Evolutionary conservation across 2,888 invertebrate species (phyloP).

Genomic region (Caenorhabditis angaria): DNA sequence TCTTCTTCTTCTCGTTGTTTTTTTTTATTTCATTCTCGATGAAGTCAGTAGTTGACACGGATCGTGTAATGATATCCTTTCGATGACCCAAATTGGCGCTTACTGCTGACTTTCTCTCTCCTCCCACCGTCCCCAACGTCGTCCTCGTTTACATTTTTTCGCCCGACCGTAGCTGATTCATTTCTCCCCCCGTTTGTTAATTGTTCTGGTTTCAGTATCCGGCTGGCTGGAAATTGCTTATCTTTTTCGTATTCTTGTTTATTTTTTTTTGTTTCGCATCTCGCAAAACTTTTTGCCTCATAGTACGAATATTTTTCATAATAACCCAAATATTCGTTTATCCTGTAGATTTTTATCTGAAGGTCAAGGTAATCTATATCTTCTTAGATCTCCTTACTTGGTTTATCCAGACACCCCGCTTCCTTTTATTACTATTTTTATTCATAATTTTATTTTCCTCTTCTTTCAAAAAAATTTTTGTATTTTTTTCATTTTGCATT

Average conservation of each 20-base stretch:
- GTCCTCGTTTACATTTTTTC: no score
- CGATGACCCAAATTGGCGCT: slow-evolving; percentile 4
- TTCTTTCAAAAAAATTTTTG: no score
- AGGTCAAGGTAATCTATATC: background rate
- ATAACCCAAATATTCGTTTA: no score
- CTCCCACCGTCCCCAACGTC: background rate
- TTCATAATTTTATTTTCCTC: background rate
- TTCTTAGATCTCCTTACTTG: background rate
- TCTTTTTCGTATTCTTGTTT: slow-evolving; percentile 6
- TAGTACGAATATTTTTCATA: no score
- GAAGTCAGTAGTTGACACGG: slow-evolving; percentile 10
- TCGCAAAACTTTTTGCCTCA: no score
- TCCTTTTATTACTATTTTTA: background rate
- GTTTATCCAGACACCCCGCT: background rate
- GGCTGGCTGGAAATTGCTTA: background rate
- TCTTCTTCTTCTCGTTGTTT: no score
- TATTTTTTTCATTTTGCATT: background rate
- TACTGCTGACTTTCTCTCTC: background rate
- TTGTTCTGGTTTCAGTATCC: slow-evolving; percentile 2
- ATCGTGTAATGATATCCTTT: slow-evolving; percentile 12
- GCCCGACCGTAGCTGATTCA: background rate
- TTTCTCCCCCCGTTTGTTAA: background rate
- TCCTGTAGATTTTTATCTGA: background rate
- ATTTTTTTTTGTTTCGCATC: background rate
- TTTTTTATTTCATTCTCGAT: background rate